Base-by-base conservation (phyloP, 2,888 invertebrate species). In the Cantharis lateralis region DNA sequence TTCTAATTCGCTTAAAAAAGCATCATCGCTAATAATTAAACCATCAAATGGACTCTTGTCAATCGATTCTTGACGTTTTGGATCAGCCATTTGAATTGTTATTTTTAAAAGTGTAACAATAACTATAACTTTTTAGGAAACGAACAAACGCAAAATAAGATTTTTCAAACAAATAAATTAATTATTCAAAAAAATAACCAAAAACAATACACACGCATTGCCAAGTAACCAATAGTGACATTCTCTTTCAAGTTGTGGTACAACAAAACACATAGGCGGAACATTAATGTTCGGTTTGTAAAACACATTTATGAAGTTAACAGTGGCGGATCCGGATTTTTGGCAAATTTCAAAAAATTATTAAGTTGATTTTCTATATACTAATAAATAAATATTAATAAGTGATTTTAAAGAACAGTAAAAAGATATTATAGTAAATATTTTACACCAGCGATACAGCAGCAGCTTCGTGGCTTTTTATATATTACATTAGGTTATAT, bases 1-100 rank as follows among this genome's bases (percentile, higher is more conserved):
- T 80, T 92, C 89, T 66, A 96, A 88, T 9, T 89, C 88, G 82
- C 93, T 88, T 77, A 96, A 89, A 81, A 91, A 85, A 26, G 90
- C 88, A 70, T 91, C 89, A 83, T 92, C 91, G 24, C 89, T 88
- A 79, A 96, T 94, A 79, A 88, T 87, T 88, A 95, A 89, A 24
- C 91, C 91, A 77, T 90, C 87, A 86, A 94, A 94, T 1, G 91
- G 91, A 79, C 88, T 87, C 80, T 84, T 82, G 77, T 90, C 90
- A 68, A 88, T 84, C 18, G 83, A 72, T 77, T 81, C 83, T 81
- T 88, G 88, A 68, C 75, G 78, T 79, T 84, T 85, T 32, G 85
- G 85, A 82, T 86, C 83, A 68, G 84, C 79, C 87, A 87, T 87
- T 77, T 70, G 15, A 24, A 71, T 16, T 26, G 11, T 13, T 24